Percentiles rank a stretch among this genome's conserved stretches.
These are phyloP conservation scores for Garra rufa DNA, from an alignment of 2,113 vertebrate species.

Conservation along the genomic window DNA sequence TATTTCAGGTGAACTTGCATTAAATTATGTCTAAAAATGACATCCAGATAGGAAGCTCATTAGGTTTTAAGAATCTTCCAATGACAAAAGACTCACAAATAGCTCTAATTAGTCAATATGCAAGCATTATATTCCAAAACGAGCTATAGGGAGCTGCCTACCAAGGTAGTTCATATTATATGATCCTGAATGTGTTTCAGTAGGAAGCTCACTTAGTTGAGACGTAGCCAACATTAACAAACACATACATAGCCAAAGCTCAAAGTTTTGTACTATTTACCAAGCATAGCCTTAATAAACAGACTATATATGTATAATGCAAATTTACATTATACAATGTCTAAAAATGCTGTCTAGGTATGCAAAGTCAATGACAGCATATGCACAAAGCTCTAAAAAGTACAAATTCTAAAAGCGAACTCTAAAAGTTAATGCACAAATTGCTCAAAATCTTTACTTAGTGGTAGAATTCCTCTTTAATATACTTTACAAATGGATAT, in stretches of 20 bases:
- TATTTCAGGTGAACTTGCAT: not conserved
- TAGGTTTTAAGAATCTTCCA: not conserved
- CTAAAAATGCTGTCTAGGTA: not conserved
- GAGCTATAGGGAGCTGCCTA: not conserved
- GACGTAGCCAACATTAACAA: not conserved
- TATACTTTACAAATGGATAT: slow-evolving; percentile 59
- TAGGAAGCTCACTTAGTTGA: not conserved
- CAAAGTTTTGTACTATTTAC: not conserved
- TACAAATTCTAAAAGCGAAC: not conserved
- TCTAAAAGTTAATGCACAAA: not conserved
- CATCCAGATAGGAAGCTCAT: not conserved
- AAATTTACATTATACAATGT: not conserved
- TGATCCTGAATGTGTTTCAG: not conserved
- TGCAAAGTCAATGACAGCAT: too few species aligned
- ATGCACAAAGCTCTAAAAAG: too few species aligned
- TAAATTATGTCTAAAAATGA: not conserved
- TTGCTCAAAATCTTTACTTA: not conserved
- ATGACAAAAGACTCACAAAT: not conserved
- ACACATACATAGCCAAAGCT: not conserved
- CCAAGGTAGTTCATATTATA: not conserved
- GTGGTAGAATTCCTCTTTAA: slow-evolving; percentile 56
- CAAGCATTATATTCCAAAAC: not conserved
- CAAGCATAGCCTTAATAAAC: not conserved
- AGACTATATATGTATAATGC: not conserved
- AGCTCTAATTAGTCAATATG: not conserved